Percentiles rank a stretch among this genome's conserved stretches.
Conservation (phyloP, 2,888 invertebrate genomes). For the Teinopalpus imperialis region DNA sequence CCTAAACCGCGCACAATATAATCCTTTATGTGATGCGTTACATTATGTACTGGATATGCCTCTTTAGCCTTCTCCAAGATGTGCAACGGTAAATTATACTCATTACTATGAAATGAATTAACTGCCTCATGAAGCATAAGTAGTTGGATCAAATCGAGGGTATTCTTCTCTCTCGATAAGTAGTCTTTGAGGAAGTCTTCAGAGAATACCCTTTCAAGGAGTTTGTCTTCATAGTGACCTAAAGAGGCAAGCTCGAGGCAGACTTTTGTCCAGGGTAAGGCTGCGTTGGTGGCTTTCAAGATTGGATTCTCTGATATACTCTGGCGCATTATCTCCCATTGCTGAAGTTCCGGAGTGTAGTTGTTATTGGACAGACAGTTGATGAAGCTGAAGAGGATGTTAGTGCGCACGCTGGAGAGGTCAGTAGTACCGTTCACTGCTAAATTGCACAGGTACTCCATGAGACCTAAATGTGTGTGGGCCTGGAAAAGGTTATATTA, state of each 20-base stretch:
- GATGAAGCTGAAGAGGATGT: slow-evolving; percentile 72
- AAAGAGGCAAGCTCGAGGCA: slow-evolving; percentile 82
- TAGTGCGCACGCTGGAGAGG: slow-evolving; percentile 58
- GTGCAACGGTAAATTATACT: slow-evolving; percentile 58
- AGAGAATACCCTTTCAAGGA: slow-evolving; percentile 78
- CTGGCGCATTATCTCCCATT: slow-evolving; percentile 74
- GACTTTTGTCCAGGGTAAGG: slow-evolving; percentile 77
- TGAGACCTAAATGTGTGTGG: slow-evolving; percentile 79
- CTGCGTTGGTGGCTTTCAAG: slow-evolving; percentile 52
- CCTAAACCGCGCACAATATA: slow-evolving; percentile 81
- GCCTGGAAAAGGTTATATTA: slow-evolving; percentile 56
- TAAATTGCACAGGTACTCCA: slow-evolving; percentile 80
- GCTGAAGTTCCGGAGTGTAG: slow-evolving; percentile 75
- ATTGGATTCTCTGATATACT: slow-evolving; percentile 64
- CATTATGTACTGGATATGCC: slow-evolving; percentile 47
- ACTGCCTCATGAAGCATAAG: slow-evolving; percentile 81
- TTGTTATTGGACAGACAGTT: slow-evolving; percentile 82
- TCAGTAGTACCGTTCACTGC: slow-evolving; percentile 60
- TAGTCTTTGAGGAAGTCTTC: slow-evolving; percentile 67
- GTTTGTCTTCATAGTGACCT: slow-evolving; percentile 77
- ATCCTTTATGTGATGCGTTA: slow-evolving; percentile 65
- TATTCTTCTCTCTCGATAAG: slow-evolving; percentile 53
- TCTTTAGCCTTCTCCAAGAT: slow-evolving; percentile 56
- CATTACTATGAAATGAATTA: slow-evolving; percentile 60
- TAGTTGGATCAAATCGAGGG: slow-evolving; percentile 71